Conservation (phyloP, 2,797 vertebrate species). For the Acipenser oxyrinchus region DNA sequence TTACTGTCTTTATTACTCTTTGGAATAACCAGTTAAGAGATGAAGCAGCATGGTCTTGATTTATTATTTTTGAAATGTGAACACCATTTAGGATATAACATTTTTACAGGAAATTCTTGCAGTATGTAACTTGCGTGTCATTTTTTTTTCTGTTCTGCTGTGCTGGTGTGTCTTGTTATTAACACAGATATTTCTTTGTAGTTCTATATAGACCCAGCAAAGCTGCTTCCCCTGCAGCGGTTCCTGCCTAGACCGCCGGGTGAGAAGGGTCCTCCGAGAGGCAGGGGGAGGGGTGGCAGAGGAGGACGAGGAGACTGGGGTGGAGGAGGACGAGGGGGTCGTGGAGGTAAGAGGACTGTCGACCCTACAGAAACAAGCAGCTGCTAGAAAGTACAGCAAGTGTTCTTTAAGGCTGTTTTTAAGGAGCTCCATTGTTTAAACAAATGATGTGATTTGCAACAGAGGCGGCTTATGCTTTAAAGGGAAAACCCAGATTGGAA, state of each 20-base stretch:
- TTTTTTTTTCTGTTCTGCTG: too few relatives aligned
- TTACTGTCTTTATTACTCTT: too few relatives aligned
- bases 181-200: slow-evolving; percentile 31
- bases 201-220: slow-evolving; percentile 96
- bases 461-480: too few relatives aligned
- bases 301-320: slow-evolving; percentile 72
- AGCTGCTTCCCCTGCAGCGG: slow-evolving; percentile 85
- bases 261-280: slow-evolving; percentile 82
- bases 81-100: too few relatives aligned
- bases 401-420: neutral
- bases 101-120: too few relatives aligned
- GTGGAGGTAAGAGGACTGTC: neutral
- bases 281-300: slow-evolving; percentile 73
- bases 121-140: too few relatives aligned
- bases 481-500: too few relatives aligned
- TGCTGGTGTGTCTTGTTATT: too few relatives aligned
- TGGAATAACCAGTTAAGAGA: too few relatives aligned
- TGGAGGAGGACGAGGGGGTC: slow-evolving; percentile 55
- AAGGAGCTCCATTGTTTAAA: neutral
- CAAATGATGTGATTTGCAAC: neutral
- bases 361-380: neutral
- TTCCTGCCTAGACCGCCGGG: slow-evolving; percentile 91
- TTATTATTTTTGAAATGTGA: too few relatives aligned
- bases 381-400: neutral
- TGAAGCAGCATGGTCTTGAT: too few relatives aligned